A percentile compares a stretch with the other conserved stretches of the same genome.
Conservation (phyloP, 2,113 vertebrate species). For the Taxidea taxus region DNA sequence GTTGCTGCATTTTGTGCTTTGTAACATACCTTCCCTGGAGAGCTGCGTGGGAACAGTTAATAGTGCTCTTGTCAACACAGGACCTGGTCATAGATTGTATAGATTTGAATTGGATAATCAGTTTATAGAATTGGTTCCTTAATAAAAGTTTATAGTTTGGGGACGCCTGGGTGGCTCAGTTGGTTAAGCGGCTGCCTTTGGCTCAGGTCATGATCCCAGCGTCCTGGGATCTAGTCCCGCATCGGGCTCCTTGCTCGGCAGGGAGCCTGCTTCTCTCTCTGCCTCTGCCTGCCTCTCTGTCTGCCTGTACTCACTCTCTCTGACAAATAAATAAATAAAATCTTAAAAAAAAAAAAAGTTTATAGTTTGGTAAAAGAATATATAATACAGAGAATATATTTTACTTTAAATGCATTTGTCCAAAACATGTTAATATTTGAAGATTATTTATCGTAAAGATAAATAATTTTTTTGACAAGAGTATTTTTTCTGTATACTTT, state of each 20-base stretch:
- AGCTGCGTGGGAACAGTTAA: not conserved
- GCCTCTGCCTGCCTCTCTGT: no score
- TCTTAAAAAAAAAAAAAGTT: no score
- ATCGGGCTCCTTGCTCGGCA: no score
- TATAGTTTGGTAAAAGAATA: not conserved
- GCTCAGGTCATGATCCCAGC: no score
- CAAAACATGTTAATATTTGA: not conserved
- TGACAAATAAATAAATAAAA: no score
- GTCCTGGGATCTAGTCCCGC: no score
- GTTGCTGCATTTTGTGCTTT: not conserved
- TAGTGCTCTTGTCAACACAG: not conserved
- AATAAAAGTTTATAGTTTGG: not conserved
- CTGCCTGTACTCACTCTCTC: no score
- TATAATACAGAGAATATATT: not conserved
- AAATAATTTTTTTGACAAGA: constrained; percentile 32
- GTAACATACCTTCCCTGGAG: not conserved
- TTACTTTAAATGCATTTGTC: constrained; percentile 1
- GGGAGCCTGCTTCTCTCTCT: no score
- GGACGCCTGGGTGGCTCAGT: no score
- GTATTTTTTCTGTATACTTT: not conserved
- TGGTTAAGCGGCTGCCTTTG: no score
- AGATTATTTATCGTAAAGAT: constrained; percentile 8
- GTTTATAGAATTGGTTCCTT: not conserved
- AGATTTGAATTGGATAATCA: not conserved
- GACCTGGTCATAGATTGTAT: not conserved